Base-by-base conservation (phyloP, 2,888 invertebrate species). In the Rhyacophila evoluta region DNA sequence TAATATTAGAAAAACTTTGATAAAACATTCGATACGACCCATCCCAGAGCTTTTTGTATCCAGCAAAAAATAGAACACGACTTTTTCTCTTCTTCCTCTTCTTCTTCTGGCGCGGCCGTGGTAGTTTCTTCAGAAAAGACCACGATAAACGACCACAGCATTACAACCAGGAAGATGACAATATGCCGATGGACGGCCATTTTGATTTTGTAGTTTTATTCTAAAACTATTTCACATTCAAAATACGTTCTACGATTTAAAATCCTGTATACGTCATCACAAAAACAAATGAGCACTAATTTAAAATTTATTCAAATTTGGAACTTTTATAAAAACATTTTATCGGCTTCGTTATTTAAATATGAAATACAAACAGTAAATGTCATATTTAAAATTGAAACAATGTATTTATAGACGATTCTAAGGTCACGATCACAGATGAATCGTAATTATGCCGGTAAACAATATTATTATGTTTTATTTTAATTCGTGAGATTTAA, bases 11-110 rank as follows among this genome's bases (percentile, higher is more conserved):
- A 81, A 41, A 82, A 79, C 72, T 73, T 75, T 1, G 81, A 79
- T n/a, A 89, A 82, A 73, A 90, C 84, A 82, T 89, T 89, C 0
- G 90, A 89, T 80, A 89, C 87, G 28, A 90, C 86, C 82, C 89
- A 90, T 87, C 89, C 88, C 0, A 87, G 88, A 10, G 88, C 89
- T 84, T 90, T 90, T 85, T 89, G 89, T 69, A 90, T 88, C 89
- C 89, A 90, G 82, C 90, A 90, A 89, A 89, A 90, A 39, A 90
- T 90, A 10, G 89, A 89, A 79, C 90, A 90, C 27, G 87, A 83
- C 41, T 88, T 88, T 77, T 84, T 84, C 0, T 87, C 85, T 70
- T 86, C 87, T 19, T 87, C 88, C 78, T 89, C 89, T 11, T 87
- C 88, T n/a, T 79, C 80, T 6, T 33, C 25, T 73, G 11, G 75